Conservation (phyloP, 2,888 invertebrate genomes). For the Orthosia incerta region DNA sequence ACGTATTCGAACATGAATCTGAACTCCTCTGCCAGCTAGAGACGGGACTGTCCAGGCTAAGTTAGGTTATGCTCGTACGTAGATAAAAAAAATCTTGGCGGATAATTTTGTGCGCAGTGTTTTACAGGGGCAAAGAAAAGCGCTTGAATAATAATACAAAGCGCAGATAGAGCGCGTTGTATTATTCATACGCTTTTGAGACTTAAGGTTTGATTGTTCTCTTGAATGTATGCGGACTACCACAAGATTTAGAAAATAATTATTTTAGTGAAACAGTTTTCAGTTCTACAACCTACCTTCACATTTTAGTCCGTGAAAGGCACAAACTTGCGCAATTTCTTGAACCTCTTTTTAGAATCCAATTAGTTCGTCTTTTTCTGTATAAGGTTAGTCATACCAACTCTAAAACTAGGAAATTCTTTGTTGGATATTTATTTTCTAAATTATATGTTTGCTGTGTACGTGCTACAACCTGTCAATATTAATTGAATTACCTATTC, state of each 20-base stretch:
- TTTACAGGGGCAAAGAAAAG: too few relatives aligned
- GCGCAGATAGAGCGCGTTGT: too few relatives aligned
- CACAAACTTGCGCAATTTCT: not conserved
- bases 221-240: not conserved
- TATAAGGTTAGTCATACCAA: too few relatives aligned
- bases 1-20: too few relatives aligned
- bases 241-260: not conserved
- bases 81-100: too few relatives aligned
- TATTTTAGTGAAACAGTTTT: not conserved
- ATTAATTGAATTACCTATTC: constrained; percentile 62
- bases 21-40: too few relatives aligned
- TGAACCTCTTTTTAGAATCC: not conserved
- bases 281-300: constrained; percentile 19
- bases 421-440: constrained; percentile 40
- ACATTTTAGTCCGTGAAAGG: constrained; percentile 3
- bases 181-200: too few relatives aligned
- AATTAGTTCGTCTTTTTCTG: not conserved
- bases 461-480: constrained; percentile 55
- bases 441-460: constrained; percentile 29
- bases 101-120: too few relatives aligned
- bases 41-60: too few relatives aligned
- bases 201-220: not conserved
- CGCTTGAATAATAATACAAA: too few relatives aligned
- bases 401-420: not conserved
- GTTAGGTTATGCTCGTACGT: too few relatives aligned